Evolutionary conservation across 1,140 invertebrate species (phyloP).

Genomic region (Lepidurus couesii): DNA sequence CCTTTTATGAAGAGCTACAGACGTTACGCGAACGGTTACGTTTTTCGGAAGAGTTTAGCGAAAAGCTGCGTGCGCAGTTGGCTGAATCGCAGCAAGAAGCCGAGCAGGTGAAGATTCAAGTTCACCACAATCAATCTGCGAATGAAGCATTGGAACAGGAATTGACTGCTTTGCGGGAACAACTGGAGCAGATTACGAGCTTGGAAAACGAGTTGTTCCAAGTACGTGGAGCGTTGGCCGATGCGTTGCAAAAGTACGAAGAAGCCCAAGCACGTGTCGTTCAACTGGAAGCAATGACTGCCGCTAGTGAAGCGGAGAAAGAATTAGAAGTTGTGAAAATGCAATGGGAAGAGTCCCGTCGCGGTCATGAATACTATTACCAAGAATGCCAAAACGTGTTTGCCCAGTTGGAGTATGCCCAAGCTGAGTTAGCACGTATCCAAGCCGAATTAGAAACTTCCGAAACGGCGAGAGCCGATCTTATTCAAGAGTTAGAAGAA

Average conservation of each 20-base stretch:
- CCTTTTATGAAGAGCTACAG: slow-evolving; percentile 12
- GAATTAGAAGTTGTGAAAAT: background rate
- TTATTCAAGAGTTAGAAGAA: background rate
- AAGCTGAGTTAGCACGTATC: background rate
- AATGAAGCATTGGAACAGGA: background rate
- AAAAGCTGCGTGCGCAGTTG: background rate
- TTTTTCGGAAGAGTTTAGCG: background rate
- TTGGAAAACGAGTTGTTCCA: background rate
- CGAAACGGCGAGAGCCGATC: background rate
- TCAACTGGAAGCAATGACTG: background rate
- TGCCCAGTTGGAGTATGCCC: background rate
- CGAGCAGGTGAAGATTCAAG: background rate
- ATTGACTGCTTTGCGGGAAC: background rate
- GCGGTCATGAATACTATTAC: background rate
- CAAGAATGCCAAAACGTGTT: slow-evolving; percentile 3
- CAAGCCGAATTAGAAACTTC: background rate
- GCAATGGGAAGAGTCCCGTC: background rate
- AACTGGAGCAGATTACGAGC: background rate
- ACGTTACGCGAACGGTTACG: slow-evolving; percentile 5
- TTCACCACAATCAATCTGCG: background rate
- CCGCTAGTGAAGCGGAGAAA: background rate
- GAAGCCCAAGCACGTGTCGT: background rate
- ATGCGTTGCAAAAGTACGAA: background rate
- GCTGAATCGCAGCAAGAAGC: background rate
- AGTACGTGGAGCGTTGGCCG: background rate